A percentile compares a stretch with the other conserved stretches of the same genome.
Conservation (phyloP, 2,113 vertebrate genomes). For the Centrocercus urophasianus region DNA sequence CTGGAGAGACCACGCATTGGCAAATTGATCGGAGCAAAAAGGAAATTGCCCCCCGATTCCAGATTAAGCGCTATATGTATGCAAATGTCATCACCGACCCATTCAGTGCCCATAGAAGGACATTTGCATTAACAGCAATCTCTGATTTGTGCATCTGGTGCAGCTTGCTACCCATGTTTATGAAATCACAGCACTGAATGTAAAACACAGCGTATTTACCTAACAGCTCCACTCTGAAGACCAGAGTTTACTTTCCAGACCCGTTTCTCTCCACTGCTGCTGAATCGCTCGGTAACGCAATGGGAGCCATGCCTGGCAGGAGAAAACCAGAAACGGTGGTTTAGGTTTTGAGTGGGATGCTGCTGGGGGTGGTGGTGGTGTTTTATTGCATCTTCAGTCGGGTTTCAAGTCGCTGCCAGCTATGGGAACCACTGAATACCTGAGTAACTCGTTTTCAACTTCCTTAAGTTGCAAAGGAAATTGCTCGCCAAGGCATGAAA, state of each 20-base stretch:
- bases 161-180: neutral
- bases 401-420: neutral
- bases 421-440: neutral
- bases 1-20: neutral
- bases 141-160: conserved; percentile 38
- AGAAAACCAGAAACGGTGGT: neutral
- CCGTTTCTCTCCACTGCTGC: neutral
- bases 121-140: conserved; percentile 30
- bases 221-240: neutral
- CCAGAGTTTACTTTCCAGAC: conserved; percentile 21
- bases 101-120: conserved; percentile 25
- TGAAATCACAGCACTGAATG: conserved; percentile 4
- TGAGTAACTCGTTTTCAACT: neutral
- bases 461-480: neutral
- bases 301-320: neutral
- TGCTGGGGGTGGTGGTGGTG: neutral
- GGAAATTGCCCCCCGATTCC: neutral
- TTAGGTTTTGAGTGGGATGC: neutral
- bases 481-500: neutral
- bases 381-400: neutral
- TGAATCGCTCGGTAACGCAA: neutral
- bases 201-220: neutral
- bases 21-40: neutral
- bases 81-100: conserved; percentile 56
- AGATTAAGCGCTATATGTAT: conserved; percentile 13